Evolutionary conservation across 2,113 vertebrate genomes (phyloP), one percentile per base, ranked within the genome.

Genomic region (Rynchops niger): DNA sequence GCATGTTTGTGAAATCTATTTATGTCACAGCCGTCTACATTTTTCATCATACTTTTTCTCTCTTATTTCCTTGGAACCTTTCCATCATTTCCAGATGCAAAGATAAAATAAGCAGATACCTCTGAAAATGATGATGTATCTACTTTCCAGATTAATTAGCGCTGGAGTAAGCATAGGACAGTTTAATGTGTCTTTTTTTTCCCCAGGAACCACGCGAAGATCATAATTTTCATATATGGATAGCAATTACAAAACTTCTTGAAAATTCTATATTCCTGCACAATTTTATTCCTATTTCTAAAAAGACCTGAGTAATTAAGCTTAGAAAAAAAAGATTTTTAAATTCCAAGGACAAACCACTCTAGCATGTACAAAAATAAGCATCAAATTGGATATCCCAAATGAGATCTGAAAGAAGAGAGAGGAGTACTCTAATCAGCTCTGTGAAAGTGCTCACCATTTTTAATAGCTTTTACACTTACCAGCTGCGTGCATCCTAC

Each of bases 381-480:
- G 58, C 72, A 83, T 43, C 53, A 89, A 53, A 91, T 93, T 85
- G 61, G 86, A 82, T 93, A 89, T 66, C 86, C 66, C 71, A 85
- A 95, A 94, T 77, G 84, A 89, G 73, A 93, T 0, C 26, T 62
- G 81, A 92, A 95, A 91, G 78, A 79, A 56, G 47, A 88, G 85
- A 92, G 58, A 94, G 65, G 50, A 91, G 32, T 50, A 43, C 74
- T 91, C 53, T 94, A 85, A 95, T 95, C 95, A 97, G 58, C 42
- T 87, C 84, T 80, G 78, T 77, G 93, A 83, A 91, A 95, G 53
- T 63, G 56, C 43, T 94, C 67, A 90, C 90, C 70, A 87, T 85
- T 97, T 95, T 90, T 96, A 92, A 94, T 70, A 80, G 90, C 80
- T 94, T 95, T 94, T 89, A 95, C 74, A 80, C 76, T 91, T 56